Evolutionary conservation across 2,888 invertebrate genomes (phyloP).

Genomic region (Antheraea assamensis): DNA sequence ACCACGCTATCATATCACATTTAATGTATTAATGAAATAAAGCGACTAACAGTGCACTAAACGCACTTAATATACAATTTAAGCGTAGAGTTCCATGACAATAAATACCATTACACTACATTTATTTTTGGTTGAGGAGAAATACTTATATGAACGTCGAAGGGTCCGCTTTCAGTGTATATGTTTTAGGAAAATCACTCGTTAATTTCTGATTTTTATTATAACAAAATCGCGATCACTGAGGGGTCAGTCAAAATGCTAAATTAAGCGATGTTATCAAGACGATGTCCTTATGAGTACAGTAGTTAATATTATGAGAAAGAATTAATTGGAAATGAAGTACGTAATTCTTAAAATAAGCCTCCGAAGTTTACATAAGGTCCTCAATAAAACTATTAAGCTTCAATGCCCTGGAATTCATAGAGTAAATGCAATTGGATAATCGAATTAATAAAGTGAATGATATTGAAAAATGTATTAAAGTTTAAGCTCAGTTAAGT

Average conservation of each 20-base stretch:
- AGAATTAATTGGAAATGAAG: background rate
- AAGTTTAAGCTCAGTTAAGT: background rate
- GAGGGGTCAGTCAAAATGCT: background rate
- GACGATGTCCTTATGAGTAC: background rate
- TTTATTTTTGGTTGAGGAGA: background rate
- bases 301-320: background rate
- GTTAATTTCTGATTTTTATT: background rate
- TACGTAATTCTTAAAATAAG: background rate
- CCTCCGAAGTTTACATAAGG: background rate
- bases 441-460: background rate
- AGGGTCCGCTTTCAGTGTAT: background rate
- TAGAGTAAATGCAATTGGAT: background rate
- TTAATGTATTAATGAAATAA: slow-evolving; percentile 33
- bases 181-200: background rate
- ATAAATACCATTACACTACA: background rate
- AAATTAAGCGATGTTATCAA: background rate
- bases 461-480: background rate
- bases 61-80: slow-evolving; percentile 33
- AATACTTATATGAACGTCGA: background rate
- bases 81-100: background rate
- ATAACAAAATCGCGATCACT: background rate
- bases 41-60: slow-evolving; percentile 27
- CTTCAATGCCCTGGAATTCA: background rate
- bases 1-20: slow-evolving; percentile 31
- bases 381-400: background rate